phyloP scores from a whole-genome alignment of 2,888 invertebrate species.

The Caenorhabditis sp. region DNA sequence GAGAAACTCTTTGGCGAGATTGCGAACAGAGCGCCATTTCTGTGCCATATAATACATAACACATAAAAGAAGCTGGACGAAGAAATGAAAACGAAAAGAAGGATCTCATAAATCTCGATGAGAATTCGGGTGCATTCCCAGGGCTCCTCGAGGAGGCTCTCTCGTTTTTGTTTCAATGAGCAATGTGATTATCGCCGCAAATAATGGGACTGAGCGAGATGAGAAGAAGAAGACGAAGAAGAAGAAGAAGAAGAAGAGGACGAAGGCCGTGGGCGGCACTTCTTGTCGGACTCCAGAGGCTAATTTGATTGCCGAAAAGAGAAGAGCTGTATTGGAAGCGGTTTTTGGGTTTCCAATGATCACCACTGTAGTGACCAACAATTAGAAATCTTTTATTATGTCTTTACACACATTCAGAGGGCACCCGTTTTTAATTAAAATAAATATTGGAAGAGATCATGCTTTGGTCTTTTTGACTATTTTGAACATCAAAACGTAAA shows the following conservation, averaged over 20 bases:
- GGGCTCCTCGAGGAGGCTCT: constrained; percentile 4
- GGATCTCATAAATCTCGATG: constrained; percentile 35
- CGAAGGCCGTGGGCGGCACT: background rate
- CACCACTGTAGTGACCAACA: too few species aligned
- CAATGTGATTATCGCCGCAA: constrained; percentile 43
- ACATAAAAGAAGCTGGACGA: background rate
- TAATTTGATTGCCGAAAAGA: constrained; percentile 34
- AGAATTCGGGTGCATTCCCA: constrained; percentile 34
- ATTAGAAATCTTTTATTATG: constrained; percentile 3
- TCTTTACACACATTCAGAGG: background rate
- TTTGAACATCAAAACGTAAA: background rate
- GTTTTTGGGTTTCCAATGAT: too few species aligned
- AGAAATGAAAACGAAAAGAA: background rate
- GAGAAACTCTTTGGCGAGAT: too few species aligned
- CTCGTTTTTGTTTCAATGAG: constrained; percentile 21
- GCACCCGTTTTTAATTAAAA: background rate
- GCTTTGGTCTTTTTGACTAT: too few species aligned
- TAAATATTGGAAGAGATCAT: constrained; percentile 14
- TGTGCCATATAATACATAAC: too few species aligned
- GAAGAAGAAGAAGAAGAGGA: background rate
- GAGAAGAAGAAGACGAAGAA: background rate
- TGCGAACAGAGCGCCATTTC: too few species aligned
- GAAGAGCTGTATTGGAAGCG: too few species aligned
- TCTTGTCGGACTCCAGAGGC: constrained; percentile 9
- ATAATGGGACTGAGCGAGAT: constrained; percentile 18